Percentiles rank a stretch among this genome's conserved stretches.
phyloP scores from a whole-genome alignment of 2,888 invertebrate species.

The Pandemis cinnamomeana region DNA sequence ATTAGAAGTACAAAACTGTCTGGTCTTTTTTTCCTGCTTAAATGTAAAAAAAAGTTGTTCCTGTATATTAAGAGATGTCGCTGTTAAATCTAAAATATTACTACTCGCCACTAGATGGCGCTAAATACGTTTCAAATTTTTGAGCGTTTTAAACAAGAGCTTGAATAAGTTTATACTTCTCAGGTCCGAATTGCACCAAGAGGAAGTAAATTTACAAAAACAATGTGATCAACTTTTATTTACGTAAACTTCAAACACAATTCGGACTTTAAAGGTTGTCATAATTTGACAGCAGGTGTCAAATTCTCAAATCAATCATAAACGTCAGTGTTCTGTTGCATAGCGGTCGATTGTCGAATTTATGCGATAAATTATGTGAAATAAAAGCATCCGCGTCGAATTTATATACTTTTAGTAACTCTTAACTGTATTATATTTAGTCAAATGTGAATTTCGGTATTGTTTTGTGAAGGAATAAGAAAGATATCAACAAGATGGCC shows the following conservation, averaged over 20 bases:
- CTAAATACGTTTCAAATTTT: not conserved
- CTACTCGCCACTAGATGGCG: slow-evolving; percentile 24
- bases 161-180: not conserved
- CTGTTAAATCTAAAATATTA: not conserved
- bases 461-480: slow-evolving; percentile 45
- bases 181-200: slow-evolving; percentile 10
- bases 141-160: not conserved
- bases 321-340: slow-evolving; percentile 22
- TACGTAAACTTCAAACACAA: not conserved
- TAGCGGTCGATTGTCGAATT: slow-evolving; percentile 46
- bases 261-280: slow-evolving; percentile 14
- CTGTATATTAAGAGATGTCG: slow-evolving; percentile 1
- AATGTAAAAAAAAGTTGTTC: not conserved
- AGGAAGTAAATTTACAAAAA: not conserved
- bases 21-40: no score
- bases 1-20: no score
- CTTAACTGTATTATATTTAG: slow-evolving; percentile 38
- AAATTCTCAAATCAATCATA: slow-evolving; percentile 37
- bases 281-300: slow-evolving; percentile 12
- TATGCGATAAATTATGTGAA: slow-evolving; percentile 49
- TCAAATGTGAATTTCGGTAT: slow-evolving; percentile 57
- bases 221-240: no score
- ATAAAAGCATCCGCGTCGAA: slow-evolving; percentile 51
- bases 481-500: slow-evolving; percentile 67
- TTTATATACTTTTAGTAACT: slow-evolving; percentile 45